A percentile compares a stretch with the other conserved stretches of the same genome.
Conservation (phyloP, 1,140 invertebrate genomes). For the Helicoverpa armigera region DNA sequence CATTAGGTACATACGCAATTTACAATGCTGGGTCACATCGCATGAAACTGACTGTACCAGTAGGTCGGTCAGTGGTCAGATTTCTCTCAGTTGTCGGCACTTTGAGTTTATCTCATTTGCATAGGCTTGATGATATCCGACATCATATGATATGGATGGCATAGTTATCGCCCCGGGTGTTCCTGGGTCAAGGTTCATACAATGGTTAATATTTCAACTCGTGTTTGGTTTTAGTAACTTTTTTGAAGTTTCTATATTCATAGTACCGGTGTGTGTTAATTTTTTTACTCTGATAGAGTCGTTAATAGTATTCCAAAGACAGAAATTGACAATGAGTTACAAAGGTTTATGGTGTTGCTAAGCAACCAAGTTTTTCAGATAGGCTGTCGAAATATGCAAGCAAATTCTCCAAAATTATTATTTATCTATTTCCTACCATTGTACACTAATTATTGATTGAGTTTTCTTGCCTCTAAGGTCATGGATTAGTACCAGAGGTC, state of each 20-base stretch:
- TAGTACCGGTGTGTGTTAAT: too few species aligned
- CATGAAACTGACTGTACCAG: not conserved
- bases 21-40: not conserved
- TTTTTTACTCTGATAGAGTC: too few species aligned
- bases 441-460: too few species aligned
- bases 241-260: not conserved
- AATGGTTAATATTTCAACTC: not conserved
- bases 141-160: not conserved
- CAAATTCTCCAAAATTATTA: too few species aligned
- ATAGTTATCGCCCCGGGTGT: not conserved
- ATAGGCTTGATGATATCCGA: not conserved
- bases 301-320: too few species aligned
- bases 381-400: too few species aligned
- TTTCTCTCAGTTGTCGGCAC: not conserved
- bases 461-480: not conserved
- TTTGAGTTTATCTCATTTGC: conserved; percentile 2
- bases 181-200: not conserved
- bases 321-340: too few species aligned
- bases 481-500: not conserved
- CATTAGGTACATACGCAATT: not conserved
- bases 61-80: not conserved
- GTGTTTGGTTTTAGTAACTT: not conserved
- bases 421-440: too few species aligned
- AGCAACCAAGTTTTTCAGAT: too few species aligned
- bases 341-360: too few species aligned